phyloP scores from a whole-genome alignment of 2,113 vertebrate genomes.

The Glaucomys volans region DNA sequence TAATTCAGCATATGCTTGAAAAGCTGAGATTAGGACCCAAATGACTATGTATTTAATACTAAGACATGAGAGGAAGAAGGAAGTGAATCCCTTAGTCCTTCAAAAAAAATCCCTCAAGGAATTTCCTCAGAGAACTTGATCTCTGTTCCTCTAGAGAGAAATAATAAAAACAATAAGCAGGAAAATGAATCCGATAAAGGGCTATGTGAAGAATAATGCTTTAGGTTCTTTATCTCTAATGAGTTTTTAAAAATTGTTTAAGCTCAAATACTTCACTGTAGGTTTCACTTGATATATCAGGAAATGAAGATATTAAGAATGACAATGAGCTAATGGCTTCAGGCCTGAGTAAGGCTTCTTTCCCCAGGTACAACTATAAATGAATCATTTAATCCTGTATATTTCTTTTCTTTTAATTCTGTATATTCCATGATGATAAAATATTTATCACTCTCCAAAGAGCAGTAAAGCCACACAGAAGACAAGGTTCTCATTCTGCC shows the following conservation, averaged over 20 bases:
- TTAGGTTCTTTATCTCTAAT: not conserved
- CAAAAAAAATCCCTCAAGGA: not conserved
- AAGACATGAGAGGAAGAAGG: not conserved
- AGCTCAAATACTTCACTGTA: not conserved
- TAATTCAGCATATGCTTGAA: constrained; percentile 44
- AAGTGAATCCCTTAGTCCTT: not conserved
- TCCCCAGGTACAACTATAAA: not conserved
- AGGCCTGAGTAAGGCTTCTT: not conserved
- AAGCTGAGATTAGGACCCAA: constrained; percentile 40
- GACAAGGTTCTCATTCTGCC: not conserved
- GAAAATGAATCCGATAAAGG: not conserved
- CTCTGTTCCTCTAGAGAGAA: not conserved
- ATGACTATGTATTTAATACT: constrained; percentile 5
- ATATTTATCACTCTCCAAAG: not conserved
- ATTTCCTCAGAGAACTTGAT: not conserved
- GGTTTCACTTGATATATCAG: not conserved
- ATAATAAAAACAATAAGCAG: not conserved
- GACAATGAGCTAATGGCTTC: not conserved
- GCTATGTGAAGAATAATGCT: not conserved
- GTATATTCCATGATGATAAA: not conserved
- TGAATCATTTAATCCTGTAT: not conserved
- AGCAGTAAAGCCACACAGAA: not conserved
- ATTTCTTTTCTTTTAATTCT: not conserved
- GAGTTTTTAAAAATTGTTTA: not conserved
- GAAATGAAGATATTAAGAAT: constrained; percentile 18